These are phyloP conservation scores for Goniozus legneri DNA, from an alignment of 1,140 invertebrate species.

Conservation along the genomic window DNA sequence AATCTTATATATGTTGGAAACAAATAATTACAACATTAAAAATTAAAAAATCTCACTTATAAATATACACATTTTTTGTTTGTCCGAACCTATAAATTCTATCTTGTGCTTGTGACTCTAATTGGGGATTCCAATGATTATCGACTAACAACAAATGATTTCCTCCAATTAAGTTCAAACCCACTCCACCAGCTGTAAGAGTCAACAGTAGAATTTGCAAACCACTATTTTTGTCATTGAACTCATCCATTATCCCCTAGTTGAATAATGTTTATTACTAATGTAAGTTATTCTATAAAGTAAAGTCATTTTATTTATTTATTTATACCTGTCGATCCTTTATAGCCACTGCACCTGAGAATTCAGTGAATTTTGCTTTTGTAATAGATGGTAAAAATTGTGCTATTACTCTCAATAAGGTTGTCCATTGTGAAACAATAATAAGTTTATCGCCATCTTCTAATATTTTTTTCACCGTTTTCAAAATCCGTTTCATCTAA, in stretches of 20 bases:
- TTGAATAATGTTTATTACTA: conserved; percentile 2
- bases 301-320: neutral
- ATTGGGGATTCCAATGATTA: conserved; percentile 93
- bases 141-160: conserved; percentile 89
- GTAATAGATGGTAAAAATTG: conserved; percentile 55
- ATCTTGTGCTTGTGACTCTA: conserved; percentile 89
- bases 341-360: conserved; percentile 67
- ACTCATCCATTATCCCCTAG: conserved; percentile 63
- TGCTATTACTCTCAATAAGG: conserved; percentile 67
- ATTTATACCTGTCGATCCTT: conserved; percentile 45
- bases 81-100: conserved; percentile 89
- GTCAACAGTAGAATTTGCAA: conserved; percentile 74
- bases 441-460: conserved; percentile 67
- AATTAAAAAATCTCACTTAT: conserved; percentile 67
- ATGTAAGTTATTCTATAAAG: neutral
- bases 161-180: conserved; percentile 84
- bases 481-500: conserved; percentile 60
- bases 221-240: conserved; percentile 61
- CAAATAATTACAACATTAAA: conserved; percentile 7
- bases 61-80: conserved; percentile 73
- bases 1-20: no score
- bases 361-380: conserved; percentile 57
- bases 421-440: conserved; percentile 85
- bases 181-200: conserved; percentile 85
- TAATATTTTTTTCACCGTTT: conserved; percentile 60